Evolutionary conservation across 2,113 vertebrate genomes (phyloP).

Genomic region (Neogale vison): DNA sequence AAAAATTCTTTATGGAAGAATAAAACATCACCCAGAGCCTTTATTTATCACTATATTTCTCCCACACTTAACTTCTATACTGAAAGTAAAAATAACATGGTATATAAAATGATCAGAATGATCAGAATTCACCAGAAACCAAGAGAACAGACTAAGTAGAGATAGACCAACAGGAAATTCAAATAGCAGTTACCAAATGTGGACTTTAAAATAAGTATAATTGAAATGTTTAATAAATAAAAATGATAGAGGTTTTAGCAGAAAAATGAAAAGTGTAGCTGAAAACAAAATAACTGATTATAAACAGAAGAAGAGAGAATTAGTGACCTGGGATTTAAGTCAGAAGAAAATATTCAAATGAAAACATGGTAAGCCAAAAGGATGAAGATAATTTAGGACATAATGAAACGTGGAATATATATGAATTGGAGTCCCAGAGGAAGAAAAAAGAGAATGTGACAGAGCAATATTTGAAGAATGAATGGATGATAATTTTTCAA

Average conservation of each 20-base stretch:
- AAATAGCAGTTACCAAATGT: background rate
- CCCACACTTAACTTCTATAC: background rate
- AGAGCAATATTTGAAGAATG: background rate
- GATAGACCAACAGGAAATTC: background rate
- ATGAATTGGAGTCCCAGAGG: background rate
- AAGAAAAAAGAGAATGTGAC: background rate
- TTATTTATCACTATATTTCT: background rate
- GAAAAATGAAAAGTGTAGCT: background rate
- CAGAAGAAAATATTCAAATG: slow-evolving; percentile 15
- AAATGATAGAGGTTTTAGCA: background rate
- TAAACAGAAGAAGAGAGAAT: background rate
- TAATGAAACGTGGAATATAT: background rate
- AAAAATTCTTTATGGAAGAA: background rate
- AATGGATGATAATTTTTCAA: background rate
- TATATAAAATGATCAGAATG: background rate
- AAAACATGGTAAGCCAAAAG: background rate
- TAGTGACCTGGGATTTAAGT: background rate
- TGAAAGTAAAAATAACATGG: background rate
- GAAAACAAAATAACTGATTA: background rate
- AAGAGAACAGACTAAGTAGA: background rate
- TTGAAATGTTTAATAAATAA: background rate
- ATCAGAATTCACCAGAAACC: background rate
- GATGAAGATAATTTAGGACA: background rate
- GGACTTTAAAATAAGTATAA: background rate
- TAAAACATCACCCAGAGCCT: background rate